Conservation (phyloP, 2,113 vertebrate species). For the Parus major region DNA sequence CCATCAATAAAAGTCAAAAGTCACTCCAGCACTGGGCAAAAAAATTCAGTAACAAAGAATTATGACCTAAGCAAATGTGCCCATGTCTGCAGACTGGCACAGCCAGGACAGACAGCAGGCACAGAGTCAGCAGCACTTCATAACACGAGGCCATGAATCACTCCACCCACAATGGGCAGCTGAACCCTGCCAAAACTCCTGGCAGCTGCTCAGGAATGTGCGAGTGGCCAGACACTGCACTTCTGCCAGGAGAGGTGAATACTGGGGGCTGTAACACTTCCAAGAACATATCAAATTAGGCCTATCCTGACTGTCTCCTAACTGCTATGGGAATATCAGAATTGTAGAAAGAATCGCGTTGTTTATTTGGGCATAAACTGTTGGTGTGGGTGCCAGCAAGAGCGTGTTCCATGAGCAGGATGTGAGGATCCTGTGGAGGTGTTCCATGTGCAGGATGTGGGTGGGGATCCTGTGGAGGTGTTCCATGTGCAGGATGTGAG, state of each 20-base stretch:
- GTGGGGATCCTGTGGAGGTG: too few relatives aligned
- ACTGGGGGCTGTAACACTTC: not conserved
- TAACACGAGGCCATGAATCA: not conserved
- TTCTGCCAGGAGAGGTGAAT: not conserved
- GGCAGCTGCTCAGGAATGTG: not conserved
- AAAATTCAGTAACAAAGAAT: not conserved
- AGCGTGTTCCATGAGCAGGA: accelerated
- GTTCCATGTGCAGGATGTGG: too few relatives aligned
- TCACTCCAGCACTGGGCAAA: not conserved
- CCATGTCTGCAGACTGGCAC: not conserved
- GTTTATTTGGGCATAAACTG: not conserved
- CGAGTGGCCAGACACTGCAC: not conserved
- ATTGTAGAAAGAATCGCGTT: not conserved
- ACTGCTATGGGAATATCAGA: not conserved
- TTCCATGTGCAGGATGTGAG: too few relatives aligned
- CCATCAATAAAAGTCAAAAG: not conserved
- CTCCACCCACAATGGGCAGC: not conserved
- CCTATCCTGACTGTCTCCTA: not conserved
- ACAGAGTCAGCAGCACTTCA: not conserved
- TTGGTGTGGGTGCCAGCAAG: not conserved
- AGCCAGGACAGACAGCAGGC: not conserved
- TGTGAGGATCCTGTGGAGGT: too few relatives aligned
- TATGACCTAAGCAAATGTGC: not conserved
- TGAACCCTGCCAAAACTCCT: not conserved
- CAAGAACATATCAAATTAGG: not conserved